Base-by-base conservation (phyloP, 2,113 vertebrate species). In the Gasterosteus aculeatus region DNA sequence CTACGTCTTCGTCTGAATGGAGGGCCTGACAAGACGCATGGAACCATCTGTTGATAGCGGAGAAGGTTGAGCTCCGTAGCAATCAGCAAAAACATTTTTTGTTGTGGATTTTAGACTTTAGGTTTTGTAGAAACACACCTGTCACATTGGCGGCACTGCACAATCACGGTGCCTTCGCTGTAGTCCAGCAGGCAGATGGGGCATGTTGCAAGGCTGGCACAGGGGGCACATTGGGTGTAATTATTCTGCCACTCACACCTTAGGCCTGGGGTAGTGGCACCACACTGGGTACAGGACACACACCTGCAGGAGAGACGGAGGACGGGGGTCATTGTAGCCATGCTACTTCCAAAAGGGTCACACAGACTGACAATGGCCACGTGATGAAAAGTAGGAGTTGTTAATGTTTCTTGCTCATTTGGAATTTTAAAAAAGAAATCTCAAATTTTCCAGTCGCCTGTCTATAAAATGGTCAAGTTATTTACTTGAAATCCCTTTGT, bases 241-340 rank as follows among this genome's bases (percentile, higher is more conserved):
- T 98, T 99, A 91, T 98, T 99, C 86, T 99, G 98, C 98, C 98
- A 99, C 67, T 99, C 97, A 72, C 97, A 97, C 86, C 97, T 93
- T 82, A 96, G 91, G 31, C 98, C 98, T 1, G 98, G 96, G 19
- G 96, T 96, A 31, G 96, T 96, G 72, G 97, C 94, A 44, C 97
- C 97, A 72, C 97, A 99, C 84, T 98, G 97, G 61, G 95, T 95
- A 86, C 98, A 99, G 92, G 96, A 97, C 75, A 99, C 98, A 91
- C 98, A 99, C 98, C 98, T 99, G 76, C 63, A 75, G 79, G 77
- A 80, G 72, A 69, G 18, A 66, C n/a, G 59, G 61, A 64, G 44
- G 68, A 80, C 59, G 63, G 58, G 79, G 75, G 77, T 83, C 74
- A 88, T 70, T 78, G 19, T 29, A 65, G 19, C 6, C 53, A 29